Evolutionary conservation across 2,888 invertebrate genomes (phyloP).

Genomic region (Falcaria lacertinaria): DNA sequence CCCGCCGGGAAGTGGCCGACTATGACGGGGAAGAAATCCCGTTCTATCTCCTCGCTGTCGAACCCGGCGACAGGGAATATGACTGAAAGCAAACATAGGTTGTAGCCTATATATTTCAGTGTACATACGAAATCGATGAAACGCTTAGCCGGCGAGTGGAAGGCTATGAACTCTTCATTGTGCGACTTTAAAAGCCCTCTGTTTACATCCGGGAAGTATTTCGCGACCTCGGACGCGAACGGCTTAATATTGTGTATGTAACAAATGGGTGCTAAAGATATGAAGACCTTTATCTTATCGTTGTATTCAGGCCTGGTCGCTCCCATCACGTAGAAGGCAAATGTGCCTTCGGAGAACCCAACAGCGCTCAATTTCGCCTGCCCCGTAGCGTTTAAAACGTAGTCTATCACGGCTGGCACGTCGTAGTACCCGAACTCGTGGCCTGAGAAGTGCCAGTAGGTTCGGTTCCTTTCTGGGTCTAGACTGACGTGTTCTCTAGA

Average conservation of each 20-base stretch:
- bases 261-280: constrained; percentile 73
- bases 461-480: constrained; percentile 42
- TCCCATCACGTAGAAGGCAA: constrained; percentile 69
- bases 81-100: constrained; percentile 9
- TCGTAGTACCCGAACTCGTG: constrained; percentile 86
- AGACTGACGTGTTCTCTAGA: constrained; percentile 68
- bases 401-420: constrained; percentile 80
- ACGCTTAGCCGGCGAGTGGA: constrained; percentile 8
- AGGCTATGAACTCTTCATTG: constrained; percentile 11
- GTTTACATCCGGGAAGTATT: constrained; percentile 8
- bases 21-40: constrained; percentile 17
- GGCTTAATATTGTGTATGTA: constrained; percentile 12
- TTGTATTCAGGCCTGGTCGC: constrained; percentile 73
- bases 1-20: constrained; percentile 26
- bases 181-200: constrained; percentile 3
- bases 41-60: constrained; percentile 22
- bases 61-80: constrained; percentile 14
- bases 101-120: constrained; percentile 6
- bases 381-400: constrained; percentile 54
- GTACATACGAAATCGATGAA: constrained; percentile 8
- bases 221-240: constrained; percentile 3
- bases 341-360: constrained; percentile 83
- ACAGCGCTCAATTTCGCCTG: constrained; percentile 77
- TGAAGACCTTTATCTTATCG: constrained; percentile 64
- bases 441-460: constrained; percentile 78